Evolutionary conservation across 2,888 invertebrate species (phyloP).

Genomic region (Tridacna gigas): DNA sequence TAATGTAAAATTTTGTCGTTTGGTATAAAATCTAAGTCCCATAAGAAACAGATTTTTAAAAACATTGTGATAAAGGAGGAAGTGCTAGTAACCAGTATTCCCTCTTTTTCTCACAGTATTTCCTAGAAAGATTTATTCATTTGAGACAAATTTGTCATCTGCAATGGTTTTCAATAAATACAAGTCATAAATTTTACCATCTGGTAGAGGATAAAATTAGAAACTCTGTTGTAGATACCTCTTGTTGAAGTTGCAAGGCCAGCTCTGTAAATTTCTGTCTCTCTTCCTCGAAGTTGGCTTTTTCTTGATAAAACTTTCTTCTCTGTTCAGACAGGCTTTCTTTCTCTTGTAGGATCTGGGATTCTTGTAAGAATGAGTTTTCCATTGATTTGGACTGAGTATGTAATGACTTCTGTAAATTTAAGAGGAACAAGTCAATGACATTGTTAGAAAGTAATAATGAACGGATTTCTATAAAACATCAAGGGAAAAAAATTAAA

Average conservation of each 20-base stretch:
- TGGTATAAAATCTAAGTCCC: too few relatives aligned
- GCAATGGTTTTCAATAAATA: not conserved
- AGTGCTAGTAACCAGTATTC: not conserved
- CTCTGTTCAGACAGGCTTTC: slow-evolving; percentile 77
- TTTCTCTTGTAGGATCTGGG: slow-evolving; percentile 77
- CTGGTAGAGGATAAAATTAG: not conserved
- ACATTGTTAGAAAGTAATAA: too few relatives aligned
- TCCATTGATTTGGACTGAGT: slow-evolving; percentile 74
- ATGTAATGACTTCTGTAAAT: slow-evolving; percentile 74
- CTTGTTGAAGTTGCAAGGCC: slow-evolving; percentile 76
- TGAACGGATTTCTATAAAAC: too few relatives aligned
- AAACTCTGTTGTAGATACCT: slow-evolving; percentile 67
- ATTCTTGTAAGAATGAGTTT: slow-evolving; percentile 75
- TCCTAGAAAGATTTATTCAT: not conserved
- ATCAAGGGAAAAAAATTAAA: too few relatives aligned
- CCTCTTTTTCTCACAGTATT: not conserved
- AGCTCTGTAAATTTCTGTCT: slow-evolving; percentile 77
- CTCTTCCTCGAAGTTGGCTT: slow-evolving; percentile 81
- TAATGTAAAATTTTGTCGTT: too few relatives aligned
- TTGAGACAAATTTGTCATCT: not conserved
- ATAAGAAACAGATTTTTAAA: too few relatives aligned
- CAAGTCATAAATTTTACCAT: not conserved
- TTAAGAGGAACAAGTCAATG: not conserved
- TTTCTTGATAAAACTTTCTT: slow-evolving; percentile 77
- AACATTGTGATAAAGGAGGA: not conserved